A percentile compares a stretch with the other conserved stretches of the same genome.
These are phyloP conservation scores for Pammene aurita DNA, from an alignment of 2,888 invertebrate genomes.

Conservation along the genomic window DNA sequence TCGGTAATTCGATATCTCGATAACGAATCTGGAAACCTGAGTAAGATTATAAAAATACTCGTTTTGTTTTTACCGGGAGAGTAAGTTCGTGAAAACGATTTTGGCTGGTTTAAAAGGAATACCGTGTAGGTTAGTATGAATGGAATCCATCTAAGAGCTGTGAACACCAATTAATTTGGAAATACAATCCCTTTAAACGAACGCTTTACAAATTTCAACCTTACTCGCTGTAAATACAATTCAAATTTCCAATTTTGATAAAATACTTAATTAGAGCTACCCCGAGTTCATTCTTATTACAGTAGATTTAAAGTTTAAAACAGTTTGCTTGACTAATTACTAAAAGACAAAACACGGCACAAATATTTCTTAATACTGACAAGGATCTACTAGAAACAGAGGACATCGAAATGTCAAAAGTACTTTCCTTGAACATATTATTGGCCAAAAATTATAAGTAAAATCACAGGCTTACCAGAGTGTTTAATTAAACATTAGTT, in stretches of 20 bases:
- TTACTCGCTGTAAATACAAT: neutral
- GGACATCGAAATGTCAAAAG: too few relatives aligned
- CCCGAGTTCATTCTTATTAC: slow-evolving; percentile 5
- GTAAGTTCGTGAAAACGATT: slow-evolving; percentile 21
- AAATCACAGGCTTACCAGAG: slow-evolving; percentile 12
- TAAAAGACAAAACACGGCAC: too few relatives aligned
- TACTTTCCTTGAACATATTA: too few relatives aligned
- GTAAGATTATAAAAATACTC: slow-evolving; percentile 34
- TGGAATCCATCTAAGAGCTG: slow-evolving; percentile 43
- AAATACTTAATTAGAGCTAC: neutral
- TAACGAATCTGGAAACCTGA: slow-evolving; percentile 42
- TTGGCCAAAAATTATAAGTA: neutral
- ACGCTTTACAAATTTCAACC: slow-evolving; percentile 15
- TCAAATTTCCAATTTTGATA: neutral
- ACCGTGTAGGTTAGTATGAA: slow-evolving; percentile 39
- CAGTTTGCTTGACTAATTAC: neutral
- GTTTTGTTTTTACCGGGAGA: slow-evolving; percentile 24
- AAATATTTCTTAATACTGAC: too few relatives aligned
- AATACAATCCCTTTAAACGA: slow-evolving; percentile 25
- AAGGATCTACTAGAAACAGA: too few relatives aligned
- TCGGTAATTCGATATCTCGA: slow-evolving; percentile 42
- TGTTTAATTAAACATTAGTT: slow-evolving; percentile 45
- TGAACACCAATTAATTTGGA: slow-evolving; percentile 44
- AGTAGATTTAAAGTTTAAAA: neutral
- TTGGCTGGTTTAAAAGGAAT: slow-evolving; percentile 38